Base-by-base conservation (phyloP, 2,113 vertebrate species). In the Candoia aspera region DNA sequence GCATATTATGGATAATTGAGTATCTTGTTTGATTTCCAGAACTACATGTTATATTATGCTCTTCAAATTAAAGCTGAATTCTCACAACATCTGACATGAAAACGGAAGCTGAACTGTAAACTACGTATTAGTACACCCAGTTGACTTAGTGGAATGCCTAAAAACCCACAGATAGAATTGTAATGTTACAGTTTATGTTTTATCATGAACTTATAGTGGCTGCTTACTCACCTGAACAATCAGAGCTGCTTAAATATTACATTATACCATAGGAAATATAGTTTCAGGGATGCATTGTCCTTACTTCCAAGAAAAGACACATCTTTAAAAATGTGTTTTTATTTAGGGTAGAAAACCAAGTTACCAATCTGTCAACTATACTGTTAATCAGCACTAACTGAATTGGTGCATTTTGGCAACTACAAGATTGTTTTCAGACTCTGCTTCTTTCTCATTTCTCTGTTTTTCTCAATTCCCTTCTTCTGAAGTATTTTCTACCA, bases 401-500 rank as follows among this genome's bases (percentile, higher is more conserved):
- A 64, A 93, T 21, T 84, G 73, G 17, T 88, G 73, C 73, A 62
- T 88, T 58, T 62, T 90, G 64, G 49, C 33, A 53, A 59, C 90
- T 91, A 93, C 86, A 49, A 91, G 57, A 88, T 64, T 93, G 64
- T 68, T 92, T 92, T 93, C 54, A 87, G 89, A 90, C n/a, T 93
- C 86, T 91, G 68, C 49, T 55, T 88, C 90, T 91, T 62, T 93
- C 55, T 83, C 90, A 58, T 64, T 93, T 91, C 53, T 88, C 91
- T 8, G 3, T 49, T 87, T 93, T 86, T 8, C 86, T 90, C 73
- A 85, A 46, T 73, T 90, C 15, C 94, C 4, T 89, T 64, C 89
- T 88, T 90, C 42, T 90, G 33, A 93, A 91, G 58, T 54, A 90
- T 68, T 93, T 53, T 24, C 90, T 93, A 91, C 49, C 57, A 88